Conservation (phyloP, 2,888 invertebrate species). For the Nycteola revayana region DNA sequence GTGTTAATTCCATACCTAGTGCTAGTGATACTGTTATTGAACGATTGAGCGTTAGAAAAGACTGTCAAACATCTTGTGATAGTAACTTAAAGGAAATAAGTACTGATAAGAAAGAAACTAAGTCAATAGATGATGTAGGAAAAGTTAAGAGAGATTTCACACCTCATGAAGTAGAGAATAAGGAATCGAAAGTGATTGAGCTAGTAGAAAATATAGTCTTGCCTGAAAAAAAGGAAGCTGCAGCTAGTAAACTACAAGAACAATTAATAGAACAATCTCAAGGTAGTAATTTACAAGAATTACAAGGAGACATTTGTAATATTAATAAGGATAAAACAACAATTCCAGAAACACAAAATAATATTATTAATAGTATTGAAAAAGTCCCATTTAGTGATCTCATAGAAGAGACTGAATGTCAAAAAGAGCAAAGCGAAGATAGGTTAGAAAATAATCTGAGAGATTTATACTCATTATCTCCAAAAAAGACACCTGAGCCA, state of each 20-base stretch:
- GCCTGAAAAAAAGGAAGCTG: conserved; percentile 34
- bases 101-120: conserved; percentile 68
- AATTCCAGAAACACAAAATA: conserved; percentile 10
- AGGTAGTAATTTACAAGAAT: conserved; percentile 13
- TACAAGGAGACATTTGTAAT: conserved; percentile 5
- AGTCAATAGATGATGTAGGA: conserved; percentile 68
- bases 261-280: conserved; percentile 19
- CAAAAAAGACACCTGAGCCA: conserved; percentile 44
- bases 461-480: conserved; percentile 16
- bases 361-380: conserved; percentile 15
- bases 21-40: conserved; percentile 54
- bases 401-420: conserved; percentile 26
- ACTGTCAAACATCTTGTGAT: conserved; percentile 73
- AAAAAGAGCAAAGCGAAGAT: conserved; percentile 18
- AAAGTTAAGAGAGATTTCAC: conserved; percentile 33
- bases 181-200: conserved; percentile 33
- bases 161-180: conserved; percentile 39
- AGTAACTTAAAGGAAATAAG: conserved; percentile 59
- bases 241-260: conserved; percentile 15
- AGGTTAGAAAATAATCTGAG: conserved; percentile 21
- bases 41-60: conserved; percentile 65
- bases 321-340: conserved; percentile 10
- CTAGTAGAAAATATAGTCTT: conserved; percentile 38
- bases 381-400: conserved; percentile 34
- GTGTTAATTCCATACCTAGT: conserved; percentile 69